These are phyloP conservation scores for Cerastis rubricosa DNA, from an alignment of 2,888 invertebrate species.

Conservation along the genomic window DNA sequence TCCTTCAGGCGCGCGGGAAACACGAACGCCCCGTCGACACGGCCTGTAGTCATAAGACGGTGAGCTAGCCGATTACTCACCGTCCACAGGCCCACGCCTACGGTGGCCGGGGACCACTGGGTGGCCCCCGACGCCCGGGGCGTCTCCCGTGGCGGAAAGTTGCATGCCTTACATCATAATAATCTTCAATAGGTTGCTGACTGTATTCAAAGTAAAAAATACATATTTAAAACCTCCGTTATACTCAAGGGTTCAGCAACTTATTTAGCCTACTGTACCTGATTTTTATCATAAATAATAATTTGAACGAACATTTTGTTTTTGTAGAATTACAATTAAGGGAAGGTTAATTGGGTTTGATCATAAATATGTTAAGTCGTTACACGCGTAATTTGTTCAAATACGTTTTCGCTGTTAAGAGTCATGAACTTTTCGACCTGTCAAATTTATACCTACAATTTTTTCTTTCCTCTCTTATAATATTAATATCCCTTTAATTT, in stretches of 20 bases:
- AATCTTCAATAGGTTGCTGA: not conserved
- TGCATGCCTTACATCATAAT: too few relatives aligned
- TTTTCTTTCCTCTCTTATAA: not conserved
- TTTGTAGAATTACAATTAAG: not conserved
- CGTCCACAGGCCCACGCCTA: too few relatives aligned
- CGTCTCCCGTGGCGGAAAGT: too few relatives aligned
- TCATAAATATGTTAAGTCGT: conserved; percentile 2
- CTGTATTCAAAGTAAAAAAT: not conserved
- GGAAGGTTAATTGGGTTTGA: conserved; percentile 8
- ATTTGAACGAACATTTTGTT: conserved; percentile 5
- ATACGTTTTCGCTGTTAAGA: too few relatives aligned
- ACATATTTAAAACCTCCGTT: not conserved
- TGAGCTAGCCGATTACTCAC: too few relatives aligned
- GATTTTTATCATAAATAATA: not conserved
- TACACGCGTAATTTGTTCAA: not conserved
- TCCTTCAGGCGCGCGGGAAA: too few relatives aligned
- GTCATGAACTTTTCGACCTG: not conserved
- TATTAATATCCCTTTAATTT: not conserved
- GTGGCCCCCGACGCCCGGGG: too few relatives aligned
- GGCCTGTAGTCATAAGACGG: too few relatives aligned
- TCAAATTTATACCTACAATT: not conserved
- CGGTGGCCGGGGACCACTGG: too few relatives aligned
- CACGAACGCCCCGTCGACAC: too few relatives aligned
- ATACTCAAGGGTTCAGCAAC: not conserved
- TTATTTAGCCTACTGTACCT: not conserved